phyloP scores from a whole-genome alignment of 2,888 invertebrate species.

The Periphyllus acericola region DNA sequence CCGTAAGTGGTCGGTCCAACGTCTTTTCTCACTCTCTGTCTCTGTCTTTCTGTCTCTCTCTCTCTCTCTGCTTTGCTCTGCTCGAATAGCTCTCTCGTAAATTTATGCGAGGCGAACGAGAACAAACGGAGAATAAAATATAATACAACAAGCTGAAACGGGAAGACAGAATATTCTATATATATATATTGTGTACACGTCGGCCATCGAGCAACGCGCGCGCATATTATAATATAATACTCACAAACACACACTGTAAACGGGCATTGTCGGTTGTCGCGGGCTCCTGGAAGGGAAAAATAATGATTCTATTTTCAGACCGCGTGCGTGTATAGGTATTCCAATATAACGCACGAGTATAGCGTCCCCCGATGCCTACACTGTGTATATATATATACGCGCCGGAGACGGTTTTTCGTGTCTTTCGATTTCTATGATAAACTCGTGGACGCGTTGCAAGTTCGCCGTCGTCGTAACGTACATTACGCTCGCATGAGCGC shows the following conservation, averaged over 20 bases:
- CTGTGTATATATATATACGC: background rate
- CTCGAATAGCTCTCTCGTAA: background rate
- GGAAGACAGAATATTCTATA: background rate
- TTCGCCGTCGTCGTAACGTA: background rate
- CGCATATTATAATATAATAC: background rate
- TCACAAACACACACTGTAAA: background rate
- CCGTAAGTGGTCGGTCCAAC: background rate
- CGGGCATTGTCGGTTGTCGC: background rate
- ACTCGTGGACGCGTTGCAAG: too few relatives aligned
- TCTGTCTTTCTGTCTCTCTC: background rate
- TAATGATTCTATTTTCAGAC: constrained; percentile 21
- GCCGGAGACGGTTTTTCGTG: background rate
- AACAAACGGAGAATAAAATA: constrained; percentile 15
- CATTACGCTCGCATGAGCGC: background rate
- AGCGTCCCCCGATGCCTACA: background rate
- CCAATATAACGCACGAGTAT: too few relatives aligned
- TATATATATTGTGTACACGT: background rate
- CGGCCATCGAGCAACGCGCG: background rate
- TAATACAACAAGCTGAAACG: background rate
- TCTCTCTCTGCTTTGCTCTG: background rate
- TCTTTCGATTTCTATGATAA: constrained; percentile 9
- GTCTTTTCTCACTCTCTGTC: background rate
- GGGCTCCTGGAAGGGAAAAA: background rate
- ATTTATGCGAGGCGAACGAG: background rate
- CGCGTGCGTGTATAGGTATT: too few relatives aligned